Conservation (phyloP, 2,113 vertebrate genomes). For the Leucosticte australis region DNA sequence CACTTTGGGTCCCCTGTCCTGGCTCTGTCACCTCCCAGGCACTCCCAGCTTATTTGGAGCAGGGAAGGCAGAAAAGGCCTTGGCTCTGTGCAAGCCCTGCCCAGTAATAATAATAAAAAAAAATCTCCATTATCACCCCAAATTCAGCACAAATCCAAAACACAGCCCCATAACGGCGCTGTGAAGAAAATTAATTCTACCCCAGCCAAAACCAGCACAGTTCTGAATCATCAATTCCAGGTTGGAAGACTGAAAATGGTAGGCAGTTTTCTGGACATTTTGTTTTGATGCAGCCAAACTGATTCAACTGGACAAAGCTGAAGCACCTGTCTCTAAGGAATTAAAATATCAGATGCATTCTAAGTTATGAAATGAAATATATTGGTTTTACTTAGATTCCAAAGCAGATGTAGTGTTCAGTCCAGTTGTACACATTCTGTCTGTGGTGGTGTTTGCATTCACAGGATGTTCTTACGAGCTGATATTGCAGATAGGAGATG, state of each 20-base stretch:
- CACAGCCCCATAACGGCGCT: neutral
- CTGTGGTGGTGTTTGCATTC: neutral
- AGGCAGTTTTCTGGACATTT: neutral
- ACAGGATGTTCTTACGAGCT: neutral
- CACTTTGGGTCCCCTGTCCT: neutral
- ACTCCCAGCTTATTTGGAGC: neutral
- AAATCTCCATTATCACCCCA: neutral
- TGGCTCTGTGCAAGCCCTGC: neutral
- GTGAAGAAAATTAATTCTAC: neutral
- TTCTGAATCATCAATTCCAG: neutral
- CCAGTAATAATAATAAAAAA: neutral
- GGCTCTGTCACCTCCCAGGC: neutral
- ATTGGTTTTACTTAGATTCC: neutral
- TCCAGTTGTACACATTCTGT: rapidly evolving
- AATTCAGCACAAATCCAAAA: neutral
- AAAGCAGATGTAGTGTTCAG: neutral
- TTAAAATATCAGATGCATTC: neutral
- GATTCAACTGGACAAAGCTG: neutral
- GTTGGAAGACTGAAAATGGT: neutral
- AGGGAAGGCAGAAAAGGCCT: neutral
- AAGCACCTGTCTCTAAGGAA: neutral
- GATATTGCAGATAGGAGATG: neutral
- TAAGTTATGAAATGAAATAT: neutral
- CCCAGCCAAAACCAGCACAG: neutral
- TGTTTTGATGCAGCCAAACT: neutral